Evolutionary conservation across 1,140 invertebrate species (phyloP).

Genomic region (Heliconius hermathena): DNA sequence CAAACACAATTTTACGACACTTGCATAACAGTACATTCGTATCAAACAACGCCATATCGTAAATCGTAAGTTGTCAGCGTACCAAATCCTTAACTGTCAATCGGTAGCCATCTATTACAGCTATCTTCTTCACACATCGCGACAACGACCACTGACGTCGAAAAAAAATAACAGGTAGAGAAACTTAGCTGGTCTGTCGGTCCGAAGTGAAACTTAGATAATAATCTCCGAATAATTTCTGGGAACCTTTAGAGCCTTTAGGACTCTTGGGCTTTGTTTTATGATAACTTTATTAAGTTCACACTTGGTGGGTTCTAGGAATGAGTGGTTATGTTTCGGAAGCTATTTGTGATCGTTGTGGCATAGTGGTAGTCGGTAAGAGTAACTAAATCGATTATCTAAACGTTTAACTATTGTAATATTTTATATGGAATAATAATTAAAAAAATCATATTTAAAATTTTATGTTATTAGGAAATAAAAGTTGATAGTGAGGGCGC

Average conservation of each 20-base stretch:
- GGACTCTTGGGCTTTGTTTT: constrained; percentile 56
- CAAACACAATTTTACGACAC: constrained; percentile 1
- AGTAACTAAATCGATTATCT: neutral
- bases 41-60: constrained; percentile 40
- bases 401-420: neutral
- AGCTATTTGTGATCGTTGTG: neutral
- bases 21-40: neutral
- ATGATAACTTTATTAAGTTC: constrained; percentile 69
- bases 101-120: constrained; percentile 70
- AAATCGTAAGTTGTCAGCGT: constrained; percentile 45
- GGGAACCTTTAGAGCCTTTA: constrained; percentile 54
- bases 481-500: constrained; percentile 42
- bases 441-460: neutral
- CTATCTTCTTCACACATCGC: constrained; percentile 64
- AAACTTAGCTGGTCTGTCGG: constrained; percentile 70
- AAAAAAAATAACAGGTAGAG: constrained; percentile 62
- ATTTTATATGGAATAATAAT: neutral
- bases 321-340: constrained; percentile 66
- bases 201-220: constrained; percentile 68
- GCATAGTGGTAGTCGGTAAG: neutral
- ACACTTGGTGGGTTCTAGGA: constrained; percentile 62
- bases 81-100: constrained; percentile 53
- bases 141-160: constrained; percentile 55
- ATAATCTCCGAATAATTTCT: constrained; percentile 67
- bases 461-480: constrained; percentile 38